Percentiles rank a stretch among this genome's conserved stretches.
Evolutionary conservation across 2,888 invertebrate genomes (phyloP).

Genomic region (Rutpela maculata): DNA sequence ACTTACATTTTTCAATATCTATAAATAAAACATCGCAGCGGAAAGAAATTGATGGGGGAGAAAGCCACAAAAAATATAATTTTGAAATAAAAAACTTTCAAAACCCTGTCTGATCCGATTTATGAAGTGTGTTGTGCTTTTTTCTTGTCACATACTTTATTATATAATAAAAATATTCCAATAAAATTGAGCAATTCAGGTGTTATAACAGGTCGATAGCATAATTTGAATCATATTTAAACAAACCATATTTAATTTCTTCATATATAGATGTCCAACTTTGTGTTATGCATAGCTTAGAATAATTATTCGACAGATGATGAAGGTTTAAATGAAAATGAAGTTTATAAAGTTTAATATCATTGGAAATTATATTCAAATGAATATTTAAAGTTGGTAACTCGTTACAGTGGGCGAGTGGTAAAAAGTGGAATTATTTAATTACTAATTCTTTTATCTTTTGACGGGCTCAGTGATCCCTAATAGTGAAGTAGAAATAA

Average conservation of each 20-base stretch:
- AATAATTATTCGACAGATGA: not conserved
- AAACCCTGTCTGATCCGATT: slow-evolving; percentile 35
- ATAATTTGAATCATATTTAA: slow-evolving; percentile 27
- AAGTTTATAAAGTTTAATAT: too few relatives aligned
- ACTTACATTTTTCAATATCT: slow-evolving; percentile 18
- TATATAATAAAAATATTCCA: slow-evolving; percentile 26
- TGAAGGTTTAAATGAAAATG: too few relatives aligned
- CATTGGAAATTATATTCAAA: too few relatives aligned
- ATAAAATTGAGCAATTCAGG: slow-evolving; percentile 42
- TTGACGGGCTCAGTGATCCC: too few relatives aligned
- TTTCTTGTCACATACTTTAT: slow-evolving; percentile 27
- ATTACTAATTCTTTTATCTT: too few relatives aligned
- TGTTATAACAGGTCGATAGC: slow-evolving; percentile 38
- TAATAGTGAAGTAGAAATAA: too few relatives aligned
- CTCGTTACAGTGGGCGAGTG: too few relatives aligned
- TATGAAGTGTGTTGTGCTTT: not conserved
- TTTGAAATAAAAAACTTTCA: slow-evolving; percentile 20
- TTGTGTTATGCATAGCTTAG: not conserved
- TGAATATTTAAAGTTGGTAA: too few relatives aligned
- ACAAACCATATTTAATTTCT: slow-evolving; percentile 9
- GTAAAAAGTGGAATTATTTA: too few relatives aligned
- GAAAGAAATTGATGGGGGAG: not conserved
- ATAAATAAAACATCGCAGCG: slow-evolving; percentile 21
- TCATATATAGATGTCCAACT: slow-evolving; percentile 28
- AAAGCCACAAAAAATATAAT: slow-evolving; percentile 11